Conservation (phyloP, 2,888 invertebrate species). For the Chromoteleia sp. region DNA sequence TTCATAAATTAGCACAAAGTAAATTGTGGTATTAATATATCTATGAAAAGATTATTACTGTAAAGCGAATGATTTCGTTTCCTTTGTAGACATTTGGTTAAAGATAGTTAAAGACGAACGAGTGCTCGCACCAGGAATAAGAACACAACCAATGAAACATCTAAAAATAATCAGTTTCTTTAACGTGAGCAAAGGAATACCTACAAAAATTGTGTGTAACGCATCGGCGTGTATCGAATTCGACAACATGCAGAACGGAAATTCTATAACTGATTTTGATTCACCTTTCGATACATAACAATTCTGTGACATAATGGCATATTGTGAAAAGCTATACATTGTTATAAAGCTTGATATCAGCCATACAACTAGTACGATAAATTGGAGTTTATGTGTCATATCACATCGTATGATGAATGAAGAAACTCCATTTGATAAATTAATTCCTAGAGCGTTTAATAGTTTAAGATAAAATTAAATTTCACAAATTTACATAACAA, state of each 20-base stretch:
- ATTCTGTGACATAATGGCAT: constrained; percentile 47
- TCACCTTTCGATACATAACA: constrained; percentile 49
- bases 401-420: constrained; percentile 46
- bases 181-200: too few species aligned
- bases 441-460: constrained; percentile 26
- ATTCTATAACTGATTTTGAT: constrained; percentile 55
- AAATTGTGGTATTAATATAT: not conserved
- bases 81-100: too few species aligned
- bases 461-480: constrained; percentile 20
- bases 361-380: constrained; percentile 51
- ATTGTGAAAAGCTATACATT: constrained; percentile 50
- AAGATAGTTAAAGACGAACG: too few species aligned
- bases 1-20: not conserved
- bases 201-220: constrained; percentile 5
- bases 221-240: not conserved
- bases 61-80: not conserved
- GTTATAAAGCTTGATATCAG: constrained; percentile 50
- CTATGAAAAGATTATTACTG: constrained; percentile 11
- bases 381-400: constrained; percentile 53
- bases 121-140: too few species aligned
- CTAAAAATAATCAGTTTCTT: too few species aligned
- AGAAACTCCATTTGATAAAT: constrained; percentile 53
- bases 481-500: constrained; percentile 13
- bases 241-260: constrained; percentile 2
- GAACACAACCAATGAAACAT: too few species aligned